phyloP scores from a whole-genome alignment of 2,888 invertebrate species.

The Meteorus colon region DNA sequence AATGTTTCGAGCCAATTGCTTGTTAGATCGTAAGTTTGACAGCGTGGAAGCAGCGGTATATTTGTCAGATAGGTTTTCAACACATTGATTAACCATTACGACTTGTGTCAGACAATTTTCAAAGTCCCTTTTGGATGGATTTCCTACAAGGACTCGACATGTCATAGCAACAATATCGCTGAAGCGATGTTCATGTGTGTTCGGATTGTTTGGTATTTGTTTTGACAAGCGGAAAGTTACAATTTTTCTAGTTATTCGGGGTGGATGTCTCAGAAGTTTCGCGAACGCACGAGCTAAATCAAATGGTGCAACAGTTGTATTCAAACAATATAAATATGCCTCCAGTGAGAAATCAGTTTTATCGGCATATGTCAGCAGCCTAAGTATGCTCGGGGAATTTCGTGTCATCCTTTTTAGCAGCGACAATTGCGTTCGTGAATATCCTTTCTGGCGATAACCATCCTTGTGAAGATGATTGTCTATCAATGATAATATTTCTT shows the following conservation, averaged over 20 bases:
- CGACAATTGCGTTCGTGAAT: conserved; percentile 32
- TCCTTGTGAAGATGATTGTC: conserved; percentile 13
- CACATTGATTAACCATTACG: conserved; percentile 47
- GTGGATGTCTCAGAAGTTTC: conserved; percentile 46
- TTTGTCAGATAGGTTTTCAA: not conserved
- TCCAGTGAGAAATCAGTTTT: conserved; percentile 5
- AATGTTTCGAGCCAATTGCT: conserved; percentile 44
- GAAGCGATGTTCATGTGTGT: not conserved
- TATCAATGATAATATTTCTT: conserved; percentile 1
- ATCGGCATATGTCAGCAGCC: conserved; percentile 13
- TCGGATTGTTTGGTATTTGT: conserved; percentile 22
- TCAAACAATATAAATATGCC: conserved; percentile 35
- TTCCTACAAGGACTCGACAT: conserved; percentile 47
- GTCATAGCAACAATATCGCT: conserved; percentile 46
- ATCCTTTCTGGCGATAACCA: conserved; percentile 44
- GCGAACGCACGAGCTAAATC: conserved; percentile 41
- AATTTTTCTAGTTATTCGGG: conserved; percentile 23
- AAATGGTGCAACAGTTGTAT: conserved; percentile 24
- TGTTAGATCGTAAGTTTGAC: conserved; percentile 23
- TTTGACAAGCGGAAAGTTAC: conserved; percentile 41
- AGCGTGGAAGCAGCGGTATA: not conserved
- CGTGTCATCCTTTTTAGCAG: not conserved
- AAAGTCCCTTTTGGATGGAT: conserved; percentile 18
- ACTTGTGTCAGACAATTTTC: conserved; percentile 52
- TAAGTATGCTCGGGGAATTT: conserved; percentile 13